Conservation (phyloP, 2,113 vertebrate species). For the Drymodes brunneopygia region DNA sequence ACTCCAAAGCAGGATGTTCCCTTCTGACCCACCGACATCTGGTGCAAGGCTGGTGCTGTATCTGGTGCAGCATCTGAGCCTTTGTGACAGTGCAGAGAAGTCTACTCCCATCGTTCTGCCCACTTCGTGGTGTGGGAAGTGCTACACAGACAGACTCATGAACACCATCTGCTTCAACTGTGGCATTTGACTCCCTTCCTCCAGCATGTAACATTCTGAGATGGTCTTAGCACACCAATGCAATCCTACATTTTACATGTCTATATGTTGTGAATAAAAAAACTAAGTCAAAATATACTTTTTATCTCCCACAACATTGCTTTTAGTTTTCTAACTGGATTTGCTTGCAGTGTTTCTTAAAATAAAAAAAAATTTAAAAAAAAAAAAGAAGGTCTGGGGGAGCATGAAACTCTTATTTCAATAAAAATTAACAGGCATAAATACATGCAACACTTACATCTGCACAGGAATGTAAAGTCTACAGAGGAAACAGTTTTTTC, state of each 20-base stretch:
- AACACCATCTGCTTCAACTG: slow-evolving; percentile 35
- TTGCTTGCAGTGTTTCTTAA: not conserved
- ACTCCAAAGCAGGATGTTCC: not conserved
- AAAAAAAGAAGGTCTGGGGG: no score
- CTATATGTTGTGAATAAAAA: not conserved
- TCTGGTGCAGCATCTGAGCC: not conserved
- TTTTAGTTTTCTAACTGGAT: not conserved
- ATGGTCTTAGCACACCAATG: not conserved
- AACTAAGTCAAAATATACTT: not conserved
- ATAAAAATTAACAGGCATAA: not conserved
- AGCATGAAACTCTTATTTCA: not conserved
- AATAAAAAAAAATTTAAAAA: not conserved
- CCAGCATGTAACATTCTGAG: not conserved
- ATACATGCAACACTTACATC: not conserved
- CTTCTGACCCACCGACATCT: not conserved
- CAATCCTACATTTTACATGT: not conserved
- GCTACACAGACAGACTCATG: slow-evolving; percentile 24
- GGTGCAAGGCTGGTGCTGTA: not conserved
- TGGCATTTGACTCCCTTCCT: not conserved
- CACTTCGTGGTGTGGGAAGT: not conserved
- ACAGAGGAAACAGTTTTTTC: not conserved
- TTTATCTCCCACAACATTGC: not conserved
- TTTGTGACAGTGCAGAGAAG: not conserved
- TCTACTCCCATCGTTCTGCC: not conserved
- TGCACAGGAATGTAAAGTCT: not conserved